These are phyloP conservation scores for Setophaga coronata DNA, from an alignment of 2,113 vertebrate species.

Conservation along the genomic window DNA sequence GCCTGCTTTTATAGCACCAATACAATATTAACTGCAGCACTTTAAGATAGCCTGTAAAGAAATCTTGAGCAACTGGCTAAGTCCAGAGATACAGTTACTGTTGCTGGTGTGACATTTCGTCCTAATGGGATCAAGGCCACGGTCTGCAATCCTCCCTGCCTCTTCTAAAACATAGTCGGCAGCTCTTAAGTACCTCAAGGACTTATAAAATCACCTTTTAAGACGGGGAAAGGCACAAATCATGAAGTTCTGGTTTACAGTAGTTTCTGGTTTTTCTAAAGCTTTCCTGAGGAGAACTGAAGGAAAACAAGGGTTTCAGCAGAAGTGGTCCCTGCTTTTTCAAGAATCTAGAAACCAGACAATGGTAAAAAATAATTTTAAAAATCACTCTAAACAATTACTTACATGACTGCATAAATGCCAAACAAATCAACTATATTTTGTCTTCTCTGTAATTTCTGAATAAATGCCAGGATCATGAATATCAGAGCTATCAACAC, in stretches of 20 bases:
- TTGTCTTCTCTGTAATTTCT: conserved; percentile 22
- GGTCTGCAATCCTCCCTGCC: background rate
- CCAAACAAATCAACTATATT: conserved; percentile 6
- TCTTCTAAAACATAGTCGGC: conserved; percentile 13
- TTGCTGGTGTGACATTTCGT: background rate
- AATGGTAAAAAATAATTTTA: background rate
- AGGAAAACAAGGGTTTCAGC: background rate
- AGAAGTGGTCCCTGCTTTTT: background rate
- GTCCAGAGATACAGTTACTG: background rate
- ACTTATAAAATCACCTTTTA: background rate
- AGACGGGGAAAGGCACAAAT: background rate
- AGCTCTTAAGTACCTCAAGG: background rate
- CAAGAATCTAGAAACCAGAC: background rate
- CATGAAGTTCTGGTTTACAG: background rate
- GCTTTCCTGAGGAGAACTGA: background rate
- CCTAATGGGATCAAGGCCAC: conserved; percentile 5
- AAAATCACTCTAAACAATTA: background rate
- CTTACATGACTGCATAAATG: background rate
- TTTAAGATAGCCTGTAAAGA: conserved; percentile 20
- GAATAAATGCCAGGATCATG: background rate
- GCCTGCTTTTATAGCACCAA: background rate
- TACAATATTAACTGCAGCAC: conserved; percentile 1
- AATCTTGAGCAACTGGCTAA: background rate
- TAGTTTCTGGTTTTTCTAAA: background rate
- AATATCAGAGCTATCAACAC: background rate